Percentiles rank a stretch among this genome's conserved stretches.
phyloP scores from a whole-genome alignment of 2,113 vertebrate genomes.

The Rynchops niger region DNA sequence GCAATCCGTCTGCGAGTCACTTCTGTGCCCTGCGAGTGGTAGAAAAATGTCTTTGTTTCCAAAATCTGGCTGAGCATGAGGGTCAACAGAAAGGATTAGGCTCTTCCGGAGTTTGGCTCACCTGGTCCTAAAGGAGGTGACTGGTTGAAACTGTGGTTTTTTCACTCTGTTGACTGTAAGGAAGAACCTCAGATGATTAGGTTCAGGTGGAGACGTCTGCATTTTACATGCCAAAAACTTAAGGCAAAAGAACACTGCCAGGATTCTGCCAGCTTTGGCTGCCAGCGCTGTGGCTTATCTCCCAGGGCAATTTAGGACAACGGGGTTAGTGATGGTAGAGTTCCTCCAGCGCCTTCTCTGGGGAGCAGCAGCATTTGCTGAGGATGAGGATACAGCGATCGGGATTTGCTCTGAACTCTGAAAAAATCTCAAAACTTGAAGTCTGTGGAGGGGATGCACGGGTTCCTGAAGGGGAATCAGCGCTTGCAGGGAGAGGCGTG shows the following conservation, averaged over 20 bases:
- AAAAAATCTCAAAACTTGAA: background rate
- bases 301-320: background rate
- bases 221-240: background rate
- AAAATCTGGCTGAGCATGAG: background rate
- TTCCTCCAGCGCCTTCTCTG: background rate
- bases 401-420: background rate
- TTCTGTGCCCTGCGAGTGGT: background rate
- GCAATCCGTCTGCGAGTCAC: background rate
- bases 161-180: background rate
- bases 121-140: background rate
- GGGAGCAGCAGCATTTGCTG: background rate
- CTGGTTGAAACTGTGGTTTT: background rate
- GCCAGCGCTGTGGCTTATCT: background rate
- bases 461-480: background rate
- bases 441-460: accelerated
- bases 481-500: background rate
- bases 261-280: background rate
- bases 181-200: background rate
- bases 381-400: background rate
- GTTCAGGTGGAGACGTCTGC: background rate
- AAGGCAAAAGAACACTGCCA: background rate
- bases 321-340: accelerated
- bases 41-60: background rate
- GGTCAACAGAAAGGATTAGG: background rate
- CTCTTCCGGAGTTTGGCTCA: background rate